A percentile compares a stretch with the other conserved stretches of the same genome.
These are phyloP conservation scores for Globicephala melas DNA, from an alignment of 2,113 vertebrate species.

Conservation along the genomic window DNA sequence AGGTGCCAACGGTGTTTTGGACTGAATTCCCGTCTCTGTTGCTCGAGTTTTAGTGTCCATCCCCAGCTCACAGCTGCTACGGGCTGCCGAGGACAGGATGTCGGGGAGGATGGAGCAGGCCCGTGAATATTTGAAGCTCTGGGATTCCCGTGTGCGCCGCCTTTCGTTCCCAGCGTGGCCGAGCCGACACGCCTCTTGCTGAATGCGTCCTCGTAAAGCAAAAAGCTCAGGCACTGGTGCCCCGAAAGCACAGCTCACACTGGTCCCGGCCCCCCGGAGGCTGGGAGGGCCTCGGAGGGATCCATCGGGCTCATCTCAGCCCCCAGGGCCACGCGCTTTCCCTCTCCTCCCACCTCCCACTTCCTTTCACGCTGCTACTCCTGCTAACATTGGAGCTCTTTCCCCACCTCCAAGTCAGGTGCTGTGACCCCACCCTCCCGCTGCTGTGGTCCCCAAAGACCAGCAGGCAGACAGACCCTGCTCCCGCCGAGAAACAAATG, in stretches of 20 bases:
- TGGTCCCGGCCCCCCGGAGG: fast-evolving
- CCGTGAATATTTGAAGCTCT: fast-evolving
- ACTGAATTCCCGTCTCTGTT: fast-evolving
- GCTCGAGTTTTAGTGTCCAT: fast-evolving
- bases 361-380: not conserved
- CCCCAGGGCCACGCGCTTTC: fast-evolving
- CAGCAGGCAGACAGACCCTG: not conserved
- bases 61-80: not conserved
- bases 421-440: fast-evolving
- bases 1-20: fast-evolving
- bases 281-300: fast-evolving
- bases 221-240: fast-evolving
- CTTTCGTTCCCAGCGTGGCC: fast-evolving
- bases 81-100: fast-evolving
- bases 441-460: fast-evolving
- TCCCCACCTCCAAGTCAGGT: not conserved
- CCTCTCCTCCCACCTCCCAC: too few species aligned
- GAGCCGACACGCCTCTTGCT: fast-evolving
- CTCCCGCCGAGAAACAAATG: not conserved
- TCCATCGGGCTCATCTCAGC: fast-evolving
- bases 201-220: not conserved
- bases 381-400: too few species aligned
- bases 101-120: fast-evolving
- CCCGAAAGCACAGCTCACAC: fast-evolving
- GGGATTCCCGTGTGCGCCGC: fast-evolving